Conservation (phyloP, 2,113 vertebrate species). For the Caloenas nicobarica region DNA sequence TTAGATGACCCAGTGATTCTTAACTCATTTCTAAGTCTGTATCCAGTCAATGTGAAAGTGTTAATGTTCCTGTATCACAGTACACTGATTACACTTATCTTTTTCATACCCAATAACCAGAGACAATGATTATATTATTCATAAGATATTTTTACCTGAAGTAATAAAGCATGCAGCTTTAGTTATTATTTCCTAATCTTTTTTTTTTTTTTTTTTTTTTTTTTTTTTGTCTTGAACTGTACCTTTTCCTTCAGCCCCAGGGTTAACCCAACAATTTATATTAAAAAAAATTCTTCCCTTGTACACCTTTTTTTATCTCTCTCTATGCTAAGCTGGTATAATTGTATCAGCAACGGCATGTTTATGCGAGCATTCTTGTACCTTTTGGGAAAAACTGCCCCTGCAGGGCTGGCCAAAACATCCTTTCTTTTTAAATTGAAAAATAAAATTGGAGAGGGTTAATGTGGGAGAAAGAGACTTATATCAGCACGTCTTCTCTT, state of each 20-base stretch:
- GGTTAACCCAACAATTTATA: conserved; percentile 72
- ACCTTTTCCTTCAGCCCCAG: conserved; percentile 62
- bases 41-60: conserved; percentile 61
- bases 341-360: neutral
- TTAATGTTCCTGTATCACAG: conserved; percentile 57
- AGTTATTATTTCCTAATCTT: conserved; percentile 78
- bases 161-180: conserved; percentile 75
- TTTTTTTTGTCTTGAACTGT: conserved; percentile 60
- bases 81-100: conserved; percentile 64
- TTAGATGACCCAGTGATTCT: conserved; percentile 69
- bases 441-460: conserved; percentile 42
- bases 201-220: conserved; percentile 62
- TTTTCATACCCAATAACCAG: conserved; percentile 73
- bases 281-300: conserved; percentile 70
- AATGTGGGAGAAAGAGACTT: conserved; percentile 16
- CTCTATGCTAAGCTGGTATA: conserved; percentile 27
- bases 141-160: conserved; percentile 78
- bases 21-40: conserved; percentile 62
- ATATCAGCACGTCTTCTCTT: neutral
- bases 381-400: neutral
- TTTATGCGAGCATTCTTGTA: conserved; percentile 27
- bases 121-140: conserved; percentile 81
- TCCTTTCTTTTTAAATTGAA: conserved; percentile 15
- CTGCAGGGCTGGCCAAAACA: neutral
- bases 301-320: conserved; percentile 33